Percentiles rank a stretch among this genome's conserved stretches.
Conservation (phyloP, 2,888 invertebrate species). For the Watsonalla binaria region DNA sequence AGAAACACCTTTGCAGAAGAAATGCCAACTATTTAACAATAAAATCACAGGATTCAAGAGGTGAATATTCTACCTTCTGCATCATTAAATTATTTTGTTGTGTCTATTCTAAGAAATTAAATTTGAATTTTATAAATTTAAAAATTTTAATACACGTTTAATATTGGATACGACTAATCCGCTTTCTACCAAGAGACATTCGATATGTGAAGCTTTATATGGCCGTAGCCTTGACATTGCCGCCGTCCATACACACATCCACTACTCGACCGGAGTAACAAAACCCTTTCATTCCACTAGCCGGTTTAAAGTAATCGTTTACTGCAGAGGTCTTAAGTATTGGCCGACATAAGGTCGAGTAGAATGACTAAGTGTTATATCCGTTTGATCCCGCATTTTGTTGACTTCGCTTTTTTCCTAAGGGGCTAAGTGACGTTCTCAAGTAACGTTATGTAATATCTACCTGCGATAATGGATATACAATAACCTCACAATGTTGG, state of each 20-base stretch:
- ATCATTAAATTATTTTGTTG: no score
- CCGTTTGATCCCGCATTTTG: slow-evolving; percentile 35
- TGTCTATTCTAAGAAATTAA: no score
- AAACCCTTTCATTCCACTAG: slow-evolving; percentile 5
- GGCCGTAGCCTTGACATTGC: slow-evolving; percentile 31
- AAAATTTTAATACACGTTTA: no score
- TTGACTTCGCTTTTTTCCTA: slow-evolving; percentile 23
- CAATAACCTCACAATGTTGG: no score
- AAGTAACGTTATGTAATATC: neutral
- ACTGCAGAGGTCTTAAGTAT: neutral
- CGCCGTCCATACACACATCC: neutral
- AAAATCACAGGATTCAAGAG: no score
- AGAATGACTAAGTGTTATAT: slow-evolving; percentile 31
- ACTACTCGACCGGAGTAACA: slow-evolving; percentile 8
- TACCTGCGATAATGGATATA: no score
- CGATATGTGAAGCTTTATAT: slow-evolving; percentile 17
- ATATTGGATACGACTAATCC: neutral
- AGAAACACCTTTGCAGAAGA: no score
- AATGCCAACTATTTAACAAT: no score
- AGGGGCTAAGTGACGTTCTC: no score
- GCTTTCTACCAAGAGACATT: slow-evolving; percentile 15
- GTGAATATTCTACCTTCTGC: no score
- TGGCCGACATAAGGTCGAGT: slow-evolving; percentile 13
- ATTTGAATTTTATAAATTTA: no score
- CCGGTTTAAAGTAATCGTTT: neutral